phyloP scores from a whole-genome alignment of 2,797 vertebrate genomes.

The Spatula versicolor region DNA sequence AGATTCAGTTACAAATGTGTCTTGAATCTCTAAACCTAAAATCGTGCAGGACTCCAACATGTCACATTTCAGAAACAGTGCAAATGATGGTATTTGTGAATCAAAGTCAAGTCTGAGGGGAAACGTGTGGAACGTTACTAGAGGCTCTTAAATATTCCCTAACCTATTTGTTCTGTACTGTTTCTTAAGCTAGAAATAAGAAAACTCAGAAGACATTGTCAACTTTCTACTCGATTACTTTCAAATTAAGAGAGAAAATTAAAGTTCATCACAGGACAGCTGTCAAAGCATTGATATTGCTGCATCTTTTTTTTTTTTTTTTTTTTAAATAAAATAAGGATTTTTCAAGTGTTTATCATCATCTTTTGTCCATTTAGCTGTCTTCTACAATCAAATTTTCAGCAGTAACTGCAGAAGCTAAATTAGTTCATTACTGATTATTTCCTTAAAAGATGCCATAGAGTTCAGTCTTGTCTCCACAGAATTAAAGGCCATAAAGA shows the following conservation, averaged over 20 bases:
- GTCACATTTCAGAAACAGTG: constrained; percentile 46
- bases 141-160: neutral
- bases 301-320: neutral
- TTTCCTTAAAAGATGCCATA: neutral
- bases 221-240: neutral
- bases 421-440: neutral
- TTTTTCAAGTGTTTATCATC: neutral
- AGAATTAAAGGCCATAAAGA: neutral
- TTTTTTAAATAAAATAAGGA: neutral
- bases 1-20: constrained; percentile 66
- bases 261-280: neutral
- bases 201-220: neutral
- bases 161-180: neutral
- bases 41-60: constrained; percentile 13
- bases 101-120: constrained; percentile 4
- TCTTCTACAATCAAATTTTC: neutral
- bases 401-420: neutral
- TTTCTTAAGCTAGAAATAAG: neutral
- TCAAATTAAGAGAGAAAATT: neutral
- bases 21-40: constrained; percentile 55
- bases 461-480: neutral
- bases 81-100: constrained; percentile 34
- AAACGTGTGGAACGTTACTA: neutral
- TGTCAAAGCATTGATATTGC: neutral
- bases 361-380: neutral